Percentiles rank a stretch among this genome's conserved stretches.
phyloP scores from a whole-genome alignment of 2,888 invertebrate species.

The Amiota mariae region DNA sequence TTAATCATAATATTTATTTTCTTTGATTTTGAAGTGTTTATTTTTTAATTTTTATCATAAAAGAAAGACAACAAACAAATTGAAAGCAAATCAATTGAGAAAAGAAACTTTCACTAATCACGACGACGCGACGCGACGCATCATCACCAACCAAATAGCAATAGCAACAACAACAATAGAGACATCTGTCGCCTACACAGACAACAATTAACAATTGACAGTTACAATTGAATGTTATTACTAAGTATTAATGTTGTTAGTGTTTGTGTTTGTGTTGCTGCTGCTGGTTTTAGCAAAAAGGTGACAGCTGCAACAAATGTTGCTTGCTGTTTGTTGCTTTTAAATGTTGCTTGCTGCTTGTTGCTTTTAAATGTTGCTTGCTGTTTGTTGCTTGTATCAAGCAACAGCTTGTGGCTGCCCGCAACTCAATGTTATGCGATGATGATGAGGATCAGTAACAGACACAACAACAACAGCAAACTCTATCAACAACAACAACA shows the following conservation, averaged over 20 bases:
- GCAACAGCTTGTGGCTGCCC: slow-evolving; percentile 38
- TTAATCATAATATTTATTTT: no score
- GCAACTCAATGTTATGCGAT: slow-evolving; percentile 6
- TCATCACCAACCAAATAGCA: not conserved
- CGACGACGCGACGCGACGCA: slow-evolving; percentile 6
- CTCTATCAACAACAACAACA: not conserved
- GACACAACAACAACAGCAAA: not conserved
- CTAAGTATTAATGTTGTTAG: slow-evolving; percentile 29
- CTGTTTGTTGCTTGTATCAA: slow-evolving; percentile 9
- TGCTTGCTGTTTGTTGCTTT: not conserved
- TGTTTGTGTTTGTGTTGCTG: slow-evolving; percentile 31
- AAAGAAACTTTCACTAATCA: slow-evolving; percentile 23
- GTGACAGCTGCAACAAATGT: not conserved
- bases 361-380: not conserved
- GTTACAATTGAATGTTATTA: slow-evolving; percentile 51
- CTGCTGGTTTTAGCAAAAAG: slow-evolving; percentile 36
- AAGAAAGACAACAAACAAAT: not conserved
- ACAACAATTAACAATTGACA: slow-evolving; percentile 55
- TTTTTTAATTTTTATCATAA: not conserved
- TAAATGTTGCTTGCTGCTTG: not conserved
- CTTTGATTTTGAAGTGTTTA: not conserved
- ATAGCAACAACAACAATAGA: slow-evolving; percentile 18
- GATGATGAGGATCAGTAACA: not conserved
- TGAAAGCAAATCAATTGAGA: slow-evolving; percentile 17
- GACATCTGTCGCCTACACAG: slow-evolving; percentile 55